Evolutionary conservation across 64 coral and sea anemone species (phyloP), one percentile per base, ranked within the genome.

Genomic region (Acropora yongei): DNA sequence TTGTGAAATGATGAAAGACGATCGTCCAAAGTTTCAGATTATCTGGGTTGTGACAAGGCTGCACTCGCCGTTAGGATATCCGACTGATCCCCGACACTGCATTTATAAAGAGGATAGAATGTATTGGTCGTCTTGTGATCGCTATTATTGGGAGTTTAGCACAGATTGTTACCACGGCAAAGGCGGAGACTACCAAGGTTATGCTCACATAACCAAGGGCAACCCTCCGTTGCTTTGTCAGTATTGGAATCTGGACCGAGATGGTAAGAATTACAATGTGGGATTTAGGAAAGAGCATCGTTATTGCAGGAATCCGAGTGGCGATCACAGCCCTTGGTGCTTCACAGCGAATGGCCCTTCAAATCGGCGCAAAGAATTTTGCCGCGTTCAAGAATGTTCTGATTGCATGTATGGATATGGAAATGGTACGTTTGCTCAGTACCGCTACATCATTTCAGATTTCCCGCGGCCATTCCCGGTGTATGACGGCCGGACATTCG

Each of bases 1-100:
- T n/a, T 97, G 95, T 47, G 92, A 97, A 44, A 82, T 88, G 68
- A 76, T 80, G n/a, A 9, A 91, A 13, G 74, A 81, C 3, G 39
- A 60, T 2, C 14, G 90, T 16, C 93, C 95, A 20, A 72, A 60
- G 50, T 79, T 97, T 18, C 92, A 90, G 47, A 76, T 97, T 44
- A 91, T 97, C 69, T 97, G 95, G 95, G 95, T 89, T 1, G 61
- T 97, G 6, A 97, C 95, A 10, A 87, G 93, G 78, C 66, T 97
- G 5, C 95, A 97, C 20, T 97, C 95, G 1, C 95, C 95, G 0
- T 46, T 97, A 71, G 95, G 95, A 2, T 97, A 97, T 45, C 95
- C 95, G 2, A 97, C 95, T 2, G 95, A 97, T 84, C 95, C 95
- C 41, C 73, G 76, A 5, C 17, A 94, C 14, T 97, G 95, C n/a